These are phyloP conservation scores for Tetramorium bicarinatum DNA, from an alignment of 2,888 invertebrate species.

Conservation along the genomic window DNA sequence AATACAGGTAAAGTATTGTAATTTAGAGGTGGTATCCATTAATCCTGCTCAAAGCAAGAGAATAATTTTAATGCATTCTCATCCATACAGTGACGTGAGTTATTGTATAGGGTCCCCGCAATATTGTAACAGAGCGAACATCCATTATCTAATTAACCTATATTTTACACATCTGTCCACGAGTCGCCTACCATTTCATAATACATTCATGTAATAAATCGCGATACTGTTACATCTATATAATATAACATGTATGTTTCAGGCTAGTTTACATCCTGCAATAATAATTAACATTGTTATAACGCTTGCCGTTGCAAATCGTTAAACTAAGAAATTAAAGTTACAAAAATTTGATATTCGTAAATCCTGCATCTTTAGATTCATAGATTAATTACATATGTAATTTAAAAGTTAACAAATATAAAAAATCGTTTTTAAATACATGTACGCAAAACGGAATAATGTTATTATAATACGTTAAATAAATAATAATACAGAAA, in stretches of 20 bases:
- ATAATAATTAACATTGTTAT: slow-evolving; percentile 11
- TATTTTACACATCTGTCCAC: slow-evolving; percentile 22
- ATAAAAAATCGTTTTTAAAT: not conserved
- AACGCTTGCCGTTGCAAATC: not conserved
- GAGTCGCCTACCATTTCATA: slow-evolving; percentile 10
- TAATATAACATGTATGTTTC: not conserved
- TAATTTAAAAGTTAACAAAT: not conserved
- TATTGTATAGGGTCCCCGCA: not conserved
- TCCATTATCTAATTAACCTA: slow-evolving; percentile 40
- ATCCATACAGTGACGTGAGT: not conserved
- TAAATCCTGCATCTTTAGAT: not conserved
- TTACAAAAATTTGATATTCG: not conserved
- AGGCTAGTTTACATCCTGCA: not conserved
- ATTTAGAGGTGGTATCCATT: not conserved
- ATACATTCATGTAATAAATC: slow-evolving; percentile 39
- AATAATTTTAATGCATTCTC: slow-evolving; percentile 39
- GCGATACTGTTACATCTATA: not conserved
- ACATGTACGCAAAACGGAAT: not conserved
- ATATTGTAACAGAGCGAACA: slow-evolving; percentile 16
- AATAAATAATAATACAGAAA: not conserved
- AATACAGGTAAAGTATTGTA: not conserved
- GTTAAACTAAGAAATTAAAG: slow-evolving; percentile 3
- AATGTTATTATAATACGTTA: not conserved
- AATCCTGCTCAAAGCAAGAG: not conserved
- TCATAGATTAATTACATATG: not conserved